Evolutionary conservation across 2,113 vertebrate species (phyloP).

Genomic region (Bucco capensis): DNA sequence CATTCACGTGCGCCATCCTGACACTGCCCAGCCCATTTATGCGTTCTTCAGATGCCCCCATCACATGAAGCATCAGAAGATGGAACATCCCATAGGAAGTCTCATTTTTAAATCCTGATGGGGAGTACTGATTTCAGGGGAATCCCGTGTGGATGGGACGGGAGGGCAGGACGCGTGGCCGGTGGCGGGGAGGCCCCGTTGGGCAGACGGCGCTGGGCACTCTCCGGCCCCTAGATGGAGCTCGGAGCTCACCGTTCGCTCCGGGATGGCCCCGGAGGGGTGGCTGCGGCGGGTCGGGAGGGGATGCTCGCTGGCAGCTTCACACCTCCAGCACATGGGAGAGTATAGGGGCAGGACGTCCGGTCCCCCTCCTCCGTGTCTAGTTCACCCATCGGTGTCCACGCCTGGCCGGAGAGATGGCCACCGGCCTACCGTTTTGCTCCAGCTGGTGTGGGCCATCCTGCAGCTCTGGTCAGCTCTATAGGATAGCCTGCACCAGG

Average conservation of each 20-base stretch:
- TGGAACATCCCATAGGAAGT: neutral
- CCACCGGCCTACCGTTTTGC: accelerated
- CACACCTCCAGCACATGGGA: too few species aligned
- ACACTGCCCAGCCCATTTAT: neutral
- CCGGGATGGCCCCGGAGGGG: neutral
- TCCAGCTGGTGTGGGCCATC: neutral
- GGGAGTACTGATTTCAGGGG: neutral
- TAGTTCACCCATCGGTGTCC: neutral
- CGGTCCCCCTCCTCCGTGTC: too few species aligned
- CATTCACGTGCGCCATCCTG: neutral
- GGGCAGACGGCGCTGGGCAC: neutral
- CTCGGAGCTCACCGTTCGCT: neutral
- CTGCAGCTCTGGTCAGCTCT: neutral
- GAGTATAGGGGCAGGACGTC: neutral
- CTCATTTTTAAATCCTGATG: neutral
- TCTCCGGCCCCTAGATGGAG: slow-evolving; percentile 45
- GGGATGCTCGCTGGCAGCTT: neutral
- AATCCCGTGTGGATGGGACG: accelerated
- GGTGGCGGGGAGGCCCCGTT: neutral
- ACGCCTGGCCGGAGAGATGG: neutral
- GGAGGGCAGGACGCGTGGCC: accelerated
- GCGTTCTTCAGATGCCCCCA: neutral
- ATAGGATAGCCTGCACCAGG: accelerated
- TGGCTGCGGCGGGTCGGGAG: neutral
- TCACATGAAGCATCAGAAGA: neutral